These are phyloP conservation scores for Leptobrachium ailaonicum DNA, from an alignment of 2,113 vertebrate genomes.

Conservation along the genomic window DNA sequence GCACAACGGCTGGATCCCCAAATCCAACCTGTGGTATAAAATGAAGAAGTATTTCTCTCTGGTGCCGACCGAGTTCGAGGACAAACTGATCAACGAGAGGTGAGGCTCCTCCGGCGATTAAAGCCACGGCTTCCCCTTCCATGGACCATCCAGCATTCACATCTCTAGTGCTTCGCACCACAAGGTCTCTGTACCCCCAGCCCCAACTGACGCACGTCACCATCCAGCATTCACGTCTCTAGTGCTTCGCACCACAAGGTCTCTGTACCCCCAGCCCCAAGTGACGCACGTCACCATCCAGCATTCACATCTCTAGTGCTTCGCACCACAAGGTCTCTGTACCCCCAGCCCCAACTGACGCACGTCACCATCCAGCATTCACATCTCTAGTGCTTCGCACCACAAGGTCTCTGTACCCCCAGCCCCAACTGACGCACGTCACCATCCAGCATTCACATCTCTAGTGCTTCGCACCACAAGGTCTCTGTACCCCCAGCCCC, in stretches of 20 bases:
- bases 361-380: no score
- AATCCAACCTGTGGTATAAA: slow-evolving; percentile 93
- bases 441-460: no score
- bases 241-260: slow-evolving; percentile 62
- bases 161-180: no score
- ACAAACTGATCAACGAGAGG: slow-evolving; percentile 82
- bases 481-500: slow-evolving; percentile 77
- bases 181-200: slow-evolving; percentile 83
- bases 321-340: slow-evolving; percentile 71
- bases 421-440: slow-evolving; percentile 51
- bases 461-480: slow-evolving; percentile 57
- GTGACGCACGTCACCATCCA: no score
- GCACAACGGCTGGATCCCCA: slow-evolving; percentile 97
- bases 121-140: no score
- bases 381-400: no score
- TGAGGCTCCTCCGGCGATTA: slow-evolving; percentile 45
- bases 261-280: slow-evolving; percentile 74
- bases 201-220: slow-evolving; percentile 4
- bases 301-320: no score
- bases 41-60: slow-evolving; percentile 95
- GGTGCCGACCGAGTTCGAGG: slow-evolving; percentile 82
- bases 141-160: no score
- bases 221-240: no score
- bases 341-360: slow-evolving; percentile 67
- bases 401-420: slow-evolving; percentile 79